phyloP scores from a whole-genome alignment of 2,797 vertebrate species.

The Diplodus sargus region DNA sequence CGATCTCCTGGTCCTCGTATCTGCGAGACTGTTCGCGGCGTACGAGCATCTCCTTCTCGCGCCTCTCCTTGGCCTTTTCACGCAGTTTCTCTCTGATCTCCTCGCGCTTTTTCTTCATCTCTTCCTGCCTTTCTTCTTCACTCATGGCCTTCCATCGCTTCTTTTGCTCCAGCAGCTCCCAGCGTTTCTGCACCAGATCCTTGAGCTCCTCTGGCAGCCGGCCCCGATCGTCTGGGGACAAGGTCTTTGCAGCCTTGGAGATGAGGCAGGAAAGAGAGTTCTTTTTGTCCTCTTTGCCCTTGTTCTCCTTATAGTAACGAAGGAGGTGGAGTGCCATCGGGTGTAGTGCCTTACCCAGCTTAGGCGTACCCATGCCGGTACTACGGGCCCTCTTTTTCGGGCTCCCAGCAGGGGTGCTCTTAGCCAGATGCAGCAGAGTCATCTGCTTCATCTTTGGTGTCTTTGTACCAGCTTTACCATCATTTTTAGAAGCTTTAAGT shows the following conservation, averaged over 20 bases:
- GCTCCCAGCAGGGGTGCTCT: constrained; percentile 83
- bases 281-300: constrained; percentile 94
- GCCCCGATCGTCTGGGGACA: constrained; percentile 90
- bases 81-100: constrained; percentile 92
- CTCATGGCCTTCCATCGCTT: constrained; percentile 94
- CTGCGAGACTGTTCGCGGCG: constrained; percentile 91
- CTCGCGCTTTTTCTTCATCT: constrained; percentile 90
- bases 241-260: constrained; percentile 91
- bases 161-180: constrained; percentile 92
- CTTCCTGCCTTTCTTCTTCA: constrained; percentile 91
- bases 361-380: constrained; percentile 85
- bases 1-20: constrained; percentile 94
- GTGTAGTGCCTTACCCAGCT: constrained; percentile 92
- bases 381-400: constrained; percentile 86
- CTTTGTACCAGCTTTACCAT: constrained; percentile 87
- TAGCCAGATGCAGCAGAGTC: constrained; percentile 94
- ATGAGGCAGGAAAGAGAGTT: constrained; percentile 91
- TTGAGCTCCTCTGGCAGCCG: constrained; percentile 93
- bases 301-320: constrained; percentile 96
- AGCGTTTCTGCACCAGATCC: constrained; percentile 93
- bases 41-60: constrained; percentile 92
- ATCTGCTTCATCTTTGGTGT: constrained; percentile 96
- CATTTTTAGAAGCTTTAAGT: constrained; percentile 91
- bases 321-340: constrained; percentile 95
- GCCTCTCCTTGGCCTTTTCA: constrained; percentile 93